Conservation (phyloP, 2,797 vertebrate genomes). For the Myotis planiceps region DNA sequence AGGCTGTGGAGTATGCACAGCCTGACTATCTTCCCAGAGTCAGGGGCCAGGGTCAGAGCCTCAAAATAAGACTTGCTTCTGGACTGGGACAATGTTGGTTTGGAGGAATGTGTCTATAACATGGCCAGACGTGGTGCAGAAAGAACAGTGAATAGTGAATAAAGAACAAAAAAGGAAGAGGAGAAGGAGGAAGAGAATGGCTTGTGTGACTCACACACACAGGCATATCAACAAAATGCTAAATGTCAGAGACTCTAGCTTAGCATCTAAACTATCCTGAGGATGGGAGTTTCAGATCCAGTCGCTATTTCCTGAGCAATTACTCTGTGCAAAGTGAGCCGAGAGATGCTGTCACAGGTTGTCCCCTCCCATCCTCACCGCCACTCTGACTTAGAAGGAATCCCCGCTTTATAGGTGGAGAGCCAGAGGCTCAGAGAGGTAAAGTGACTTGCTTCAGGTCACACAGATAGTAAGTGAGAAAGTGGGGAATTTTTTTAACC, state of each 20-base stretch:
- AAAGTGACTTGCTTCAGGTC: neutral
- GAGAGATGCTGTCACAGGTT: neutral
- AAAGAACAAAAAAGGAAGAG: neutral
- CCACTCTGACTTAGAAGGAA: neutral
- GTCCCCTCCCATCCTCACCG: neutral
- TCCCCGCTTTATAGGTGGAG: neutral
- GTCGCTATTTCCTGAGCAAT: neutral
- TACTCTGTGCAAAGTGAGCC: neutral
- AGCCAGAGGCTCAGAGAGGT: neutral
- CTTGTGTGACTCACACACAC: neutral
- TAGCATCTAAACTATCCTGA: neutral
- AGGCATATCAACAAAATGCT: neutral
- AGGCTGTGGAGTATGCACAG: neutral
- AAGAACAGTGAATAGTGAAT: neutral
- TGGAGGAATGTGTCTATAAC: neutral
- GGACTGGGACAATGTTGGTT: neutral
- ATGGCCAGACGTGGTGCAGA: neutral
- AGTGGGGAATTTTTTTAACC: neutral
- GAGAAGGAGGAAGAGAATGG: neutral
- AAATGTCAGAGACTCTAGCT: neutral
- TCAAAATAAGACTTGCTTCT: neutral
- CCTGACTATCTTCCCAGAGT: neutral
- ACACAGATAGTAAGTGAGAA: neutral
- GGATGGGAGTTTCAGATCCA: neutral
- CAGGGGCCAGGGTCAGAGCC: neutral